phyloP scores from a whole-genome alignment of 1,140 invertebrate genomes.

The Saccostrea cuccullata region DNA sequence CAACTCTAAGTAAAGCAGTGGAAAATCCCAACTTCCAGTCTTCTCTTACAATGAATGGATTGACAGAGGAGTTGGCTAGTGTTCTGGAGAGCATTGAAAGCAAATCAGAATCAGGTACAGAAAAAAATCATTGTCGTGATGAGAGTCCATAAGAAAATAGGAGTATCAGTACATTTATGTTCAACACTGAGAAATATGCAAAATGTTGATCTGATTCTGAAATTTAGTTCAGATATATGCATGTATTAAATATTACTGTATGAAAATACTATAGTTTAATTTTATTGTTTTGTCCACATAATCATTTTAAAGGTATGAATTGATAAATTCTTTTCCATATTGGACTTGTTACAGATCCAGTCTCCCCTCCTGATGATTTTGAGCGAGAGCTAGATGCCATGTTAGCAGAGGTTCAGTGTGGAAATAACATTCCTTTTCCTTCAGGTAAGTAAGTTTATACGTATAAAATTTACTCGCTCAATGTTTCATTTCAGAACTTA shows the following conservation, averaged over 20 bases:
- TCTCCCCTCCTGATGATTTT: conserved; percentile 69
- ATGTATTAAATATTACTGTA: too few relatives aligned
- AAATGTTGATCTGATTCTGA: too few relatives aligned
- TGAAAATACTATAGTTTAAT: too few relatives aligned
- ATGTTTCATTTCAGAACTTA: too few relatives aligned
- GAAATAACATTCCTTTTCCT: conserved; percentile 41
- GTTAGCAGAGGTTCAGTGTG: conserved; percentile 66
- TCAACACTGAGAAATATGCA: too few relatives aligned
- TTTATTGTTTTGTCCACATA: too few relatives aligned
- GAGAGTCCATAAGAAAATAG: not conserved
- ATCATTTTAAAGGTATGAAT: not conserved
- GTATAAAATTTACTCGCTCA: not conserved
- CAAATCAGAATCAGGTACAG: not conserved
- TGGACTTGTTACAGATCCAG: conserved; percentile 39
- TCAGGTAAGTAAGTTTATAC: not conserved
- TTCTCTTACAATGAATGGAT: conserved; percentile 73
- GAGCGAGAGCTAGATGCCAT: conserved; percentile 72
- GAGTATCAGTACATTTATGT: too few relatives aligned
- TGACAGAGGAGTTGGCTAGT: conserved; percentile 75
- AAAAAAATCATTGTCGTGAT: not conserved
- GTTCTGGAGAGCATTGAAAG: conserved; percentile 51
- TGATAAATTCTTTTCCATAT: not conserved
- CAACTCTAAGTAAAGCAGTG: conserved; percentile 47
- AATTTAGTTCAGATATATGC: too few relatives aligned
- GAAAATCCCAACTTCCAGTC: conserved; percentile 74